phyloP scores from a whole-genome alignment of 2,888 invertebrate species.

The Drosophila infuscata region DNA sequence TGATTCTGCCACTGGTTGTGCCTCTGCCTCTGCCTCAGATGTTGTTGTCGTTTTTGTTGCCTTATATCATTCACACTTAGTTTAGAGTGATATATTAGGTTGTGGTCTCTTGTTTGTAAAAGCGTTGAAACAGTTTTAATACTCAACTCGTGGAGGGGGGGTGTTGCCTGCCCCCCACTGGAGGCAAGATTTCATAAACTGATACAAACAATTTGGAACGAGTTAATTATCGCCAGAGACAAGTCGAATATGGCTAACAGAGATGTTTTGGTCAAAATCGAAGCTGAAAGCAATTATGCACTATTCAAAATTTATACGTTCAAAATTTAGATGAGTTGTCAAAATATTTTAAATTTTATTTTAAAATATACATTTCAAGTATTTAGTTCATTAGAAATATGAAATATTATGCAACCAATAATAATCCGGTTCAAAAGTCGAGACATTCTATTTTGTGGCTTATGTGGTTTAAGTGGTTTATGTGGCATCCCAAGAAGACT shows the following conservation, averaged over 20 bases:
- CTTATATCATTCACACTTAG: slow-evolving; percentile 68
- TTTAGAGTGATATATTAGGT: slow-evolving; percentile 65
- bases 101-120: slow-evolving; percentile 58
- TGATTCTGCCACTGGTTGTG: background rate
- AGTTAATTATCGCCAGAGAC: slow-evolving; percentile 38
- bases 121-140: slow-evolving; percentile 52
- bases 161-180: slow-evolving; percentile 15
- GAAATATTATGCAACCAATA: background rate
- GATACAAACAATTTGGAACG: slow-evolving; percentile 24
- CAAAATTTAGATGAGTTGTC: background rate
- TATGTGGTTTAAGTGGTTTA: slow-evolving; percentile 11
- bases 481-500: slow-evolving; percentile 37
- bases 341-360: background rate
- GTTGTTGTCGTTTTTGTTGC: slow-evolving; percentile 42
- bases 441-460: background rate
- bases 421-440: background rate
- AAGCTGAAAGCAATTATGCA: background rate
- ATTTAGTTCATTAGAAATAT: background rate
- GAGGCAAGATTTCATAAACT: slow-evolving; percentile 40
- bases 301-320: background rate
- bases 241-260: background rate
- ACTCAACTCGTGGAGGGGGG: slow-evolving; percentile 27
- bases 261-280: background rate
- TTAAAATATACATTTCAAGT: background rate
- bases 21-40: slow-evolving; percentile 2